phyloP scores from a whole-genome alignment of 1,140 invertebrate genomes.

The Druon quercuslanigerum region DNA sequence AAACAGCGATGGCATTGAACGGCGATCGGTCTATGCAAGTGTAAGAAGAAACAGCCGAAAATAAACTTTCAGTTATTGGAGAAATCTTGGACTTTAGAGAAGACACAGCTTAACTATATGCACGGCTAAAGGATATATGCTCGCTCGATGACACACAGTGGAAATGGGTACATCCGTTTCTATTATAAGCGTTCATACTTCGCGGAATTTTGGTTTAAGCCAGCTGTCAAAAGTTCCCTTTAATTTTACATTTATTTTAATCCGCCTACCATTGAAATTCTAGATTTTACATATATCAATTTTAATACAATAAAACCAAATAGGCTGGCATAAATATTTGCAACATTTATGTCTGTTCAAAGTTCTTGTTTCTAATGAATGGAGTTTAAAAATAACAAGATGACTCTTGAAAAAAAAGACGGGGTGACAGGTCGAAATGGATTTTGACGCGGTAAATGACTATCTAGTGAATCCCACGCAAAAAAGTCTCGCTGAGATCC shows the following conservation, averaged over 20 bases:
- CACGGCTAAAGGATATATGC: constrained; percentile 21
- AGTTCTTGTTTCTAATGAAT: no score
- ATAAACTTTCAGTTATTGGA: constrained; percentile 29
- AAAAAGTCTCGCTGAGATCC: no score
- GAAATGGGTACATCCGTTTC: constrained; percentile 30
- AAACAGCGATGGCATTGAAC: constrained; percentile 25
- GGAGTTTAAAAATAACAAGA: no score
- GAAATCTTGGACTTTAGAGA: constrained; percentile 24
- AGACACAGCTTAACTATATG: constrained; percentile 17
- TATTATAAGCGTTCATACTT: constrained; percentile 22
- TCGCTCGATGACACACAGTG: constrained; percentile 26
- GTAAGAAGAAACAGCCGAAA: constrained; percentile 26
- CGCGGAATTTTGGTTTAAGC: constrained; percentile 3
- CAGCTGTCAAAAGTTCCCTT: constrained; percentile 5
- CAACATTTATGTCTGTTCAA: no score
- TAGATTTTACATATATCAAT: no score
- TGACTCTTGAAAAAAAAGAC: no score
- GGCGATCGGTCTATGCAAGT: constrained; percentile 25
- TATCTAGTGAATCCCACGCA: no score
- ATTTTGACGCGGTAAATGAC: no score
- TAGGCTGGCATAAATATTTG: no score
- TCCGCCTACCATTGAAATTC: constrained; percentile 38
- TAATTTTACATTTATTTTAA: constrained; percentile 32
- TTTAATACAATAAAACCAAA: no score
- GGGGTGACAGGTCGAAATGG: no score